Evolutionary conservation across 2,113 vertebrate genomes (phyloP), one percentile per base, ranked within the genome.

Genomic region (Otis tarda): DNA sequence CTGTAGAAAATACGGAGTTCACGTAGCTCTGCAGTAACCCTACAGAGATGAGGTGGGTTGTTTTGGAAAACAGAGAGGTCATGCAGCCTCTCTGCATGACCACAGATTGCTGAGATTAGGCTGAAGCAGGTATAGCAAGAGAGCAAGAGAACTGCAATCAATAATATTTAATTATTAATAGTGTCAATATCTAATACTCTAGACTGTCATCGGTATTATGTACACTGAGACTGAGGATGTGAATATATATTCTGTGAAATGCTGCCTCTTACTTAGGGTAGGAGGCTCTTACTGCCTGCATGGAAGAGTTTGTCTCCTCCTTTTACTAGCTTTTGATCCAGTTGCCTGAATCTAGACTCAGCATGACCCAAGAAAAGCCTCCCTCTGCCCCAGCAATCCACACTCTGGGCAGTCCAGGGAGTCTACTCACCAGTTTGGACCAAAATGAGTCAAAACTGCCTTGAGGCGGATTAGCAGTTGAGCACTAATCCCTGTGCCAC

Each of bases 331-430:
- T 78, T 73, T 74, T 31, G 21, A 4, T 53, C 78, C 14, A 9
- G 30, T 2, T 45, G 9, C 23, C 60, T 71, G 31, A 64, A 55
- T 70, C 13, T 7, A 68, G 25, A 30, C 31, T 37, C 15, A 25
- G 24, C 19, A 23, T 5, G n/a, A 15, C n/a, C 16, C n/a, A 64
- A 45, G 41, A 8, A 83, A 89, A 87, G 13, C 5, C 23, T 69
- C 12, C 16, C 31, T 49, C 16, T 2, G 3, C 14, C 14, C 43
- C 31, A 13, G 39, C 1, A 2, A 30, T 41, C 10, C 50, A 35
- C 2, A 1, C 1, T 49, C 14, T 5, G 2, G 35, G 56, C 22
- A 47, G 24, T 2, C 18, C 14, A 14, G 22, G n/a, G 22, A 80
- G 89, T 67, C 47, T 45, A 41, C 22, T 63, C 28, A 33, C 3